Base-by-base conservation (phyloP, 2,888 invertebrate genomes). In the Bombyx huttoni region DNA sequence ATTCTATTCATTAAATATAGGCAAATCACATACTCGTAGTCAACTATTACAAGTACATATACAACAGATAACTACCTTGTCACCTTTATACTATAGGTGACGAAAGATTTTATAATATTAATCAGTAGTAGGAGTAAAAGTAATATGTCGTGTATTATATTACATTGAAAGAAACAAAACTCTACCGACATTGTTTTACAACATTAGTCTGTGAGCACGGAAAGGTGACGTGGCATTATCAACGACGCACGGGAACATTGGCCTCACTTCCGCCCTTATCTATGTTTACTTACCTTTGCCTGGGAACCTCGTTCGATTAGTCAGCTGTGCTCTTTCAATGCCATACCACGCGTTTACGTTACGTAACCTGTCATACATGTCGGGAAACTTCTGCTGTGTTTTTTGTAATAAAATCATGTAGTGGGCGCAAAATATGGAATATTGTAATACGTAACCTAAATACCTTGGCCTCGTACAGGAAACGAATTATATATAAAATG, bases 191-290 rank as follows among this genome's bases (percentile, higher is more conserved):
- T 7, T 13, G 24, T 51, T 50, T 14, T 49, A 34, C 34, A 49
- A 49, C 24, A 49, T 10, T 34, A 53, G 50, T 24, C 8, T n/a
- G 46, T 33, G 40, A 58, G 64, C 62, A 63, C 59, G 64, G 58
- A 58, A 59, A 68, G 68, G 72, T 80, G 79, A 78, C 81, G 79
- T 67, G 68, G 68, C 75, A 71, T 77, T 82, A 83, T 82, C 81
- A 76, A 71, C 60, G 62, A 53, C 58, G 59, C 56, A 56, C 64
- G 72, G 67, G 81, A 73, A 72, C 84, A 69, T 79, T 83, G 81
- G 73, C 83, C 83, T 73, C 76, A 75, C 84, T 83, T 85, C 85
- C 84, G 83, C 73, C 73, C 78, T 84, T 85, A 85, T 86, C 85
- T 75, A 58, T 70, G 78, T 83, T 78, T 78, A 71, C 78, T 75